Evolutionary conservation across 2,888 invertebrate species (phyloP), one percentile per base, ranked within the genome.

Genomic region (Athalia cordata): DNA sequence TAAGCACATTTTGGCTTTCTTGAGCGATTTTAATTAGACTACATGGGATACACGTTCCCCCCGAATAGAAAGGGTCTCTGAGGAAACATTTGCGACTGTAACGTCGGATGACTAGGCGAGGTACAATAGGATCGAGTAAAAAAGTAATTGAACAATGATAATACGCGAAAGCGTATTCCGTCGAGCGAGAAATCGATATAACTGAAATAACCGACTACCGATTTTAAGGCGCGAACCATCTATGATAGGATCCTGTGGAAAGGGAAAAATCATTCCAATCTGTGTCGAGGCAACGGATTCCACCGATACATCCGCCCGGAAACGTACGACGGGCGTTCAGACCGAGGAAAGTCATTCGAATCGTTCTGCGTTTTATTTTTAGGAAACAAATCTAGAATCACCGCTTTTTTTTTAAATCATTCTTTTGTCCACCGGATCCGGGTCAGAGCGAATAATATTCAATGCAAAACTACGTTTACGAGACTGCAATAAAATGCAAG

Each of bases 241-340:
- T 29, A 29, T 29, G 52, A 9, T 55, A 52, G 11, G 8, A 15
- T 15, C 50, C 15, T 4, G 47, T 47, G 7, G 11, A 45, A 13
- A 45, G 7, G 29, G 29, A 75, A 47, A 9, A 59, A 72, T 72
- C 45, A 29, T n/a, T 75, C 62, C 75, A 2, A 29, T 29, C 29
- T 29, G 75, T 75, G 62, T 75, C 75, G 75, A 75, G 75, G 75
- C 62, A 62, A 75, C 75, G n/a, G 62, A 75, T 75, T 75, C 64
- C 62, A 62, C 62, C 50, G 75, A 75, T 75, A 75, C 75, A 75
- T 75, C 75, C 75, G 64, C 62, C 62, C 62, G 75, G 75, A 75
- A 62, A 13, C 50, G n/a, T 47, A 15, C 47, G 47, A 43, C 29
- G 29, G 66, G 11, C 13, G 15, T 5, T 57, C 59, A n/a, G 72